Evolutionary conservation across 2,113 vertebrate species (phyloP).

Genomic region (Caracal caracal): DNA sequence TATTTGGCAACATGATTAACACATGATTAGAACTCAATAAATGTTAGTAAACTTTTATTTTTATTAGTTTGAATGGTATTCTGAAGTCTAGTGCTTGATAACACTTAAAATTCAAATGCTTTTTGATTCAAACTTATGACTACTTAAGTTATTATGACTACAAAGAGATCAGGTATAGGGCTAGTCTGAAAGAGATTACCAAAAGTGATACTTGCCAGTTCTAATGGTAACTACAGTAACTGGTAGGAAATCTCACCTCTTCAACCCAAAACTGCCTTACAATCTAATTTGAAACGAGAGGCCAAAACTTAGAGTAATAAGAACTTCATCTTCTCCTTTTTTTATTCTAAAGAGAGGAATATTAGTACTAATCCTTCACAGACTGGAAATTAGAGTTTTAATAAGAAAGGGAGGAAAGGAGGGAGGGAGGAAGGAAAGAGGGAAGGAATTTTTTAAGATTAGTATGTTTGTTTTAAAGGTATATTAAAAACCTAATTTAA

Average conservation of each 20-base stretch:
- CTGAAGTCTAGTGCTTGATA: not conserved
- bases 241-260: not conserved
- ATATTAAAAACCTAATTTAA: slow-evolving; percentile 24
- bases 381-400: not conserved
- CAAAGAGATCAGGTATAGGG: not conserved
- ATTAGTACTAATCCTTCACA: slow-evolving; percentile 12
- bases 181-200: not conserved
- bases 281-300: slow-evolving; percentile 25
- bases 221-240: not conserved
- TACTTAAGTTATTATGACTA: not conserved
- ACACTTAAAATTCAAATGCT: not conserved
- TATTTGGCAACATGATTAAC: slow-evolving; percentile 15
- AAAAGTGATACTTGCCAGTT: slow-evolving; percentile 27
- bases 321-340: not conserved
- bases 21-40: slow-evolving; percentile 43
- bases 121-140: not conserved
- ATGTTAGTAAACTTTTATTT: not conserved
- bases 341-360: not conserved
- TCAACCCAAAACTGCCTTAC: not conserved
- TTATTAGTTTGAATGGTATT: not conserved
- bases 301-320: not conserved
- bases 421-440: no score
- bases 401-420: not conserved
- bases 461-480: slow-evolving; percentile 60
- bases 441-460: not conserved